Evolutionary conservation across 2,888 invertebrate species (phyloP).

Genomic region (Linyphia triangularis): DNA sequence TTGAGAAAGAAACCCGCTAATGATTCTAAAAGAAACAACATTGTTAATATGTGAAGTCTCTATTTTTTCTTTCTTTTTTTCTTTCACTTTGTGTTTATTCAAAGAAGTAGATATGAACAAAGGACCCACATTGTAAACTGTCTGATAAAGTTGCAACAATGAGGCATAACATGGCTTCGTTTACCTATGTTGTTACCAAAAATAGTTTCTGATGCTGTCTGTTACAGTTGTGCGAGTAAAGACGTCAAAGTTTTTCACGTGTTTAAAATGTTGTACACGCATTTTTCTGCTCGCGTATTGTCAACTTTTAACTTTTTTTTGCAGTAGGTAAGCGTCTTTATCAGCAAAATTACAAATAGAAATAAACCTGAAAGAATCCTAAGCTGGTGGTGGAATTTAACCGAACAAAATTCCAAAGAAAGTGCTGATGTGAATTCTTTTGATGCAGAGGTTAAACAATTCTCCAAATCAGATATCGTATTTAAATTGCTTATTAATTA

Average conservation of each 20-base stretch:
- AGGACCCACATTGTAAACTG: background rate
- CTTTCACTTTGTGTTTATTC: background rate
- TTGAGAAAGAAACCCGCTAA: background rate
- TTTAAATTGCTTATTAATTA: too few relatives aligned
- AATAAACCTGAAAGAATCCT: too few relatives aligned
- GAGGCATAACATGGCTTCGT: background rate
- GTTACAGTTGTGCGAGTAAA: background rate
- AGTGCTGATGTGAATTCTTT: too few relatives aligned
- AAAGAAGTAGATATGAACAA: background rate
- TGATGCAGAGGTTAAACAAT: too few relatives aligned
- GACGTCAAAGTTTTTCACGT: background rate
- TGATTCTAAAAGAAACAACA: slow-evolving; percentile 10
- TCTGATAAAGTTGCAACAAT: background rate
- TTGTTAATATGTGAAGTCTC: slow-evolving; percentile 17
- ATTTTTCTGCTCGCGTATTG: background rate
- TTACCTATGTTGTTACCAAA: slow-evolving; percentile 34
- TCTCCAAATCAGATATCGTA: too few relatives aligned
- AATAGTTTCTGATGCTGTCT: background rate
- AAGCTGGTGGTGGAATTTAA: too few relatives aligned
- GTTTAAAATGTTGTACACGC: background rate
- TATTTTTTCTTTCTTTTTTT: slow-evolving; percentile 1
- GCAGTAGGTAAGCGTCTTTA: background rate
- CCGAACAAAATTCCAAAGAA: too few relatives aligned
- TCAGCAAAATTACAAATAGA: background rate
- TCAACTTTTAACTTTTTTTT: background rate